Conservation (phyloP, 2,888 invertebrate species). For the Magallana nippona region DNA sequence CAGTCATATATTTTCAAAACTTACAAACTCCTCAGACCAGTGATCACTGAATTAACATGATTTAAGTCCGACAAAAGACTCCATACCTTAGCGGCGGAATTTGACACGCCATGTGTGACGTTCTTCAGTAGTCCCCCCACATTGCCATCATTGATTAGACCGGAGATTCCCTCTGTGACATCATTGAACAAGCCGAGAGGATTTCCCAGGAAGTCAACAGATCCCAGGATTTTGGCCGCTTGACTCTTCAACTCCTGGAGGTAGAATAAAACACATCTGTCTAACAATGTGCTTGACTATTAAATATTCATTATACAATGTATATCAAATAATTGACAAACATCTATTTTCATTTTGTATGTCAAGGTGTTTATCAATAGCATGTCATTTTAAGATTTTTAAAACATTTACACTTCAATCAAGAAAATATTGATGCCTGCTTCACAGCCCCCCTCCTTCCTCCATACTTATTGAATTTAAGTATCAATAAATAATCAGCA, state of each 20-base stretch:
- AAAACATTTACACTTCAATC: too few species aligned
- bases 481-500: too few species aligned
- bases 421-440: too few species aligned
- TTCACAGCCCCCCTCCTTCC: too few species aligned
- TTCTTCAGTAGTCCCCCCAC: constrained; percentile 95
- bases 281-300: too few species aligned
- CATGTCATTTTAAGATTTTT: neutral
- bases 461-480: too few species aligned
- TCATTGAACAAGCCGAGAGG: constrained; percentile 97
- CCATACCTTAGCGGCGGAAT: constrained; percentile 96
- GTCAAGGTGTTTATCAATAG: neutral
- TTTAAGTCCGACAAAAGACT: neutral
- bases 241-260: constrained; percentile 93
- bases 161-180: constrained; percentile 95
- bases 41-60: neutral
- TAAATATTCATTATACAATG: too few species aligned
- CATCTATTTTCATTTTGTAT: too few species aligned
- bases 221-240: constrained; percentile 95
- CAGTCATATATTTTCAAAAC: too few species aligned
- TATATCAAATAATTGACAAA: too few species aligned
- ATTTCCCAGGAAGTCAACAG: constrained; percentile 98
- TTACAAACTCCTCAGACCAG: neutral
- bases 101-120: constrained; percentile 97
- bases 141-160: constrained; percentile 94
- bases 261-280: neutral